phyloP scores from a whole-genome alignment of 2,888 invertebrate species.

The Patella caerulea region DNA sequence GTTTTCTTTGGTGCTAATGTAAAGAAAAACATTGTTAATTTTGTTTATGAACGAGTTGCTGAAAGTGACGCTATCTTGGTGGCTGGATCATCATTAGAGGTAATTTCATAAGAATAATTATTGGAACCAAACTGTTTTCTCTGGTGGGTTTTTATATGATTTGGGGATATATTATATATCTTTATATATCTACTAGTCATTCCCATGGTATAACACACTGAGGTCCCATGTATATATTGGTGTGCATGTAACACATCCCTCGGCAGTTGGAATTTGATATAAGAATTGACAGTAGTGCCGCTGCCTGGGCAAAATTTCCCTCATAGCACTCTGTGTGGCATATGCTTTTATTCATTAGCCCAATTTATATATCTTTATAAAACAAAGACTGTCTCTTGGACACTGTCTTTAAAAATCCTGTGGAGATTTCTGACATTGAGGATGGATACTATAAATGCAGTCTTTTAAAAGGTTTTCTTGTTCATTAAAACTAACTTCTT shows the following conservation, averaged over 20 bases:
- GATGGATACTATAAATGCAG: background rate
- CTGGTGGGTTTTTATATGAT: background rate
- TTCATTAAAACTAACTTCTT: background rate
- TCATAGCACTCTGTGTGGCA: background rate
- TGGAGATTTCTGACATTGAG: too few relatives aligned
- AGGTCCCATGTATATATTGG: too few relatives aligned
- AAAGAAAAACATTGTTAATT: slow-evolving; percentile 80
- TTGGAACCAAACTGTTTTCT: background rate
- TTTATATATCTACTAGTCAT: too few relatives aligned
- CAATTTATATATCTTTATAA: too few relatives aligned
- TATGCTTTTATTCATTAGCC: background rate
- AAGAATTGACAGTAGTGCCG: too few relatives aligned
- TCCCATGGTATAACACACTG: too few relatives aligned
- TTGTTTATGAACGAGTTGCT: slow-evolving; percentile 79
- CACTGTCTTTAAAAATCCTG: too few relatives aligned
- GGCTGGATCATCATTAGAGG: slow-evolving; percentile 90
- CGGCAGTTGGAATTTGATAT: too few relatives aligned
- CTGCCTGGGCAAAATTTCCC: too few relatives aligned
- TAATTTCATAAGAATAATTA: slow-evolving; percentile 38
- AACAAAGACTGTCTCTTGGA: too few relatives aligned
- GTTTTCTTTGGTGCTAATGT: slow-evolving; percentile 98
- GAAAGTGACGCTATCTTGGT: slow-evolving; percentile 86
- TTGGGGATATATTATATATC: too few relatives aligned
- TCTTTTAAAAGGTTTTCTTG: background rate
- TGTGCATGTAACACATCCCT: too few relatives aligned